Evolutionary conservation across 2,888 invertebrate genomes (phyloP).

Genomic region (Machimus rusticus): DNA sequence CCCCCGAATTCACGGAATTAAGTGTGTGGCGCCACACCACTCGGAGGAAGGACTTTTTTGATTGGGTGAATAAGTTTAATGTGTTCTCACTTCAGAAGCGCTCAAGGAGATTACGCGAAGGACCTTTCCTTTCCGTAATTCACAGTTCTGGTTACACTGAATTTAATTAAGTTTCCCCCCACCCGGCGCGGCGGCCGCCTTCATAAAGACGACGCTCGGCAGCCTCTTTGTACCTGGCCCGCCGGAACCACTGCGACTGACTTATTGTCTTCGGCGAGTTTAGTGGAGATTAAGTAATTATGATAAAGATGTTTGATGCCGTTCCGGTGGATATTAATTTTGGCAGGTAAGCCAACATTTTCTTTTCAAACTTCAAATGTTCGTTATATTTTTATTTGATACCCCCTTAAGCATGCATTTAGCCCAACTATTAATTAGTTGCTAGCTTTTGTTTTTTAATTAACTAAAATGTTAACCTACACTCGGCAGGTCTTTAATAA

Average conservation of each 20-base stretch:
- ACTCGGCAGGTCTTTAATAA: no score
- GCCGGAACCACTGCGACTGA: not conserved
- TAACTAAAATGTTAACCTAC: not conserved
- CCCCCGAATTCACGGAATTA: not conserved
- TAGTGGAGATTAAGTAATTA: not conserved
- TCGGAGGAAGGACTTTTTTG: not conserved
- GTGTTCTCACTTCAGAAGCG: not conserved
- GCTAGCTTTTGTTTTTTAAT: not conserved
- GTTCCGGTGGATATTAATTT: not conserved
- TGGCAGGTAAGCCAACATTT: not conserved
- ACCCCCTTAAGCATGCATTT: not conserved
- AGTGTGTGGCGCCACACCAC: not conserved
- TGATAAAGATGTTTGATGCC: not conserved
- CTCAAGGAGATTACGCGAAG: not conserved
- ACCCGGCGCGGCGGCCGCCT: not conserved
- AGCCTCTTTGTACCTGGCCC: not conserved
- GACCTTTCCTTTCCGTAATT: conserved; percentile 4
- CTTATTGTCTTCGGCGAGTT: not conserved
- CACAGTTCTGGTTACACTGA: conserved; percentile 14
- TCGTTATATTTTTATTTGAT: not conserved
- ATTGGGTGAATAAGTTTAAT: conserved; percentile 17
- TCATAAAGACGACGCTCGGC: not conserved
- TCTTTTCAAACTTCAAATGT: not conserved
- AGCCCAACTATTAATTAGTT: not conserved
- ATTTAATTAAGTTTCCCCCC: conserved; percentile 23